These are phyloP conservation scores for Idaea straminata DNA, from an alignment of 2,888 invertebrate genomes.

Conservation along the genomic window DNA sequence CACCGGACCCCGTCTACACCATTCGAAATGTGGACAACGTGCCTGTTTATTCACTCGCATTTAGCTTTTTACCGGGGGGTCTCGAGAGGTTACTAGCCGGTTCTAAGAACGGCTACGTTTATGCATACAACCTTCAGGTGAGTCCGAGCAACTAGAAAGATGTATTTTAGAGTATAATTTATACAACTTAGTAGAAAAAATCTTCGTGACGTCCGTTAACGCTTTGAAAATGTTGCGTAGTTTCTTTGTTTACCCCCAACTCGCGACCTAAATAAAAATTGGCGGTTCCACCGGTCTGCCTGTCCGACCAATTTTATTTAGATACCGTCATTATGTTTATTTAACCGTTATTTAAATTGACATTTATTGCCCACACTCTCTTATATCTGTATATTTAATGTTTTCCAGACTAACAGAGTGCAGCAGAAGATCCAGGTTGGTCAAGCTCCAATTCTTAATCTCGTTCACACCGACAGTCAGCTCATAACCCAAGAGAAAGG, in stretches of 20 bases:
- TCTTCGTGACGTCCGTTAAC: slow-evolving; percentile 26
- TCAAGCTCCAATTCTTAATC: slow-evolving; percentile 81
- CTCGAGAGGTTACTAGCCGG: slow-evolving; percentile 85
- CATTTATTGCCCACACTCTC: not conserved
- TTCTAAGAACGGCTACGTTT: slow-evolving; percentile 86
- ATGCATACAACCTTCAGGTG: slow-evolving; percentile 90
- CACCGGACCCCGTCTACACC: slow-evolving; percentile 88
- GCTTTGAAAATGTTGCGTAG: slow-evolving; percentile 37
- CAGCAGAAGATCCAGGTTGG: slow-evolving; percentile 84
- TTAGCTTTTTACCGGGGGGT: slow-evolving; percentile 81
- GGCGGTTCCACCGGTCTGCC: slow-evolving; percentile 18
- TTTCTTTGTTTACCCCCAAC: slow-evolving; percentile 65
- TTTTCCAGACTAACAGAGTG: slow-evolving; percentile 75
- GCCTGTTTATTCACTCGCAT: slow-evolving; percentile 86
- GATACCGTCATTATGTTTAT: slow-evolving; percentile 17
- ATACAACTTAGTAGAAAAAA: slow-evolving; percentile 35
- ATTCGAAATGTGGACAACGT: slow-evolving; percentile 86
- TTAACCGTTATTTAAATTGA: slow-evolving; percentile 11
- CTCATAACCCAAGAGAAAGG: slow-evolving; percentile 88
- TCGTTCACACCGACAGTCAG: slow-evolving; percentile 80
- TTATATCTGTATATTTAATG: not conserved
- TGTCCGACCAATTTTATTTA: slow-evolving; percentile 28
- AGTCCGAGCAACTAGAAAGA: slow-evolving; percentile 53
- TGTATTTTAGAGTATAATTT: slow-evolving; percentile 35
- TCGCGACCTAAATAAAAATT: slow-evolving; percentile 62